Base-by-base conservation (phyloP, 2,797 vertebrate species). In the Denticeps clupeoides region DNA sequence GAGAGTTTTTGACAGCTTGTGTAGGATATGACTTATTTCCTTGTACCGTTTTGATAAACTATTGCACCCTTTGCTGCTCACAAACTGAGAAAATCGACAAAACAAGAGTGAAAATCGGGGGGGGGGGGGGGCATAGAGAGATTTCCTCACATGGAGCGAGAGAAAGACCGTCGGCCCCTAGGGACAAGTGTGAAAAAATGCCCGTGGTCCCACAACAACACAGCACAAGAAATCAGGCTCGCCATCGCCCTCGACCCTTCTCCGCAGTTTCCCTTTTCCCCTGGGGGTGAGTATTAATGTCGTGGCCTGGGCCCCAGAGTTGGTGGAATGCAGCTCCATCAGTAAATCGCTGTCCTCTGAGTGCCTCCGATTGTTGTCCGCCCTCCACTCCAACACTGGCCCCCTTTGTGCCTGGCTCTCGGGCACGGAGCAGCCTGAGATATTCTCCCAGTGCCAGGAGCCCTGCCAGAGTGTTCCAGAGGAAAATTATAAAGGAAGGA, bases 321-420 rank as follows among this genome's bases (percentile, higher is more conserved):
- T 12, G 47, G 41, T 50, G 52, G 56, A 62, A 65, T 59, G 52
- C 32, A 26, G 13, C 43, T 7, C 43, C 51, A 73, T 68, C 55
- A 59, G 60, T 60, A 65, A 81, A 72, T 78, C 67, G 79, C 72
- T 54, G 25, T 74, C 68, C 68, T 70, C 70, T 59, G 70, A 79
- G 65, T 50, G 72, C 67, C n/a, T n/a, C 59, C 66, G 74, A 77
- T 81, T 78, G 64, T 71, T 49, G 58, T 71, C 64, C 56, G 49
- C 35, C 18, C 38, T 19, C 38, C 58, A 58, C 71, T 78, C 61
- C 69, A 82, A 65, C 80, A 86, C 68, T 78, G 73, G 53, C 41
- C 54, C 52, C 68, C 78, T 84, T 83, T 84, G 80, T 86, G 49
- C 31, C 16, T 24, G 31, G 26, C 37, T 33, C 54, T 23, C 43